Conservation (phyloP, 1,140 invertebrate species). For the Zaprionus inermis region DNA sequence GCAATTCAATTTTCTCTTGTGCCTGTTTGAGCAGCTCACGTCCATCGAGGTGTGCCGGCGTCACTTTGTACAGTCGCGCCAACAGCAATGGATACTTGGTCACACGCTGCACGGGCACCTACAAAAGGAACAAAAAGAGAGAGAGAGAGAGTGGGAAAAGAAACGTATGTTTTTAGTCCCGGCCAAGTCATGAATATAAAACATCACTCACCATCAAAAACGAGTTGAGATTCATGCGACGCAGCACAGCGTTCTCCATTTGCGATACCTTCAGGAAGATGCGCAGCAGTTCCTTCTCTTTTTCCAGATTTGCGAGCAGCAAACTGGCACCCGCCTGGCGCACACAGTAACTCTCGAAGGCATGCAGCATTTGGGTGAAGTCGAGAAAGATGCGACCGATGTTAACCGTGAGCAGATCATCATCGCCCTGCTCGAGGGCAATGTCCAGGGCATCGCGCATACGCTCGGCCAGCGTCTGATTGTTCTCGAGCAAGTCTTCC, state of each 20-base stretch:
- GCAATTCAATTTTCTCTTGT: conserved; percentile 95
- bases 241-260: conserved; percentile 96
- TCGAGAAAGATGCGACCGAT: conserved; percentile 96
- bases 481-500: conserved; percentile 95
- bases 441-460: conserved; percentile 94
- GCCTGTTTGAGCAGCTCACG: conserved; percentile 92
- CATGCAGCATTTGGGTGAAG: conserved; percentile 95
- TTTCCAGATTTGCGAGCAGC: conserved; percentile 95
- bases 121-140: neutral
- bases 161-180: neutral
- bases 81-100: conserved; percentile 97
- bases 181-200: conserved; percentile 33
- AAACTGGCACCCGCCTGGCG: conserved; percentile 95
- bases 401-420: conserved; percentile 94
- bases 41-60: conserved; percentile 91
- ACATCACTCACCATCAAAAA: conserved; percentile 93
- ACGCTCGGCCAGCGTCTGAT: conserved; percentile 92
- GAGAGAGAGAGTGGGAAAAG: neutral
- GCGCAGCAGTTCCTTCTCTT: conserved; percentile 96
- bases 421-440: conserved; percentile 90
- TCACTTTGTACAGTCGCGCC: conserved; percentile 95
- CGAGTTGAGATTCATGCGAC: conserved; percentile 98
- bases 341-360: conserved; percentile 97
- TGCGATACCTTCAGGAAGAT: conserved; percentile 98
- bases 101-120: conserved; percentile 95